phyloP scores from a whole-genome alignment of 2,888 invertebrate genomes.

The Meghimatium bilineatum region DNA sequence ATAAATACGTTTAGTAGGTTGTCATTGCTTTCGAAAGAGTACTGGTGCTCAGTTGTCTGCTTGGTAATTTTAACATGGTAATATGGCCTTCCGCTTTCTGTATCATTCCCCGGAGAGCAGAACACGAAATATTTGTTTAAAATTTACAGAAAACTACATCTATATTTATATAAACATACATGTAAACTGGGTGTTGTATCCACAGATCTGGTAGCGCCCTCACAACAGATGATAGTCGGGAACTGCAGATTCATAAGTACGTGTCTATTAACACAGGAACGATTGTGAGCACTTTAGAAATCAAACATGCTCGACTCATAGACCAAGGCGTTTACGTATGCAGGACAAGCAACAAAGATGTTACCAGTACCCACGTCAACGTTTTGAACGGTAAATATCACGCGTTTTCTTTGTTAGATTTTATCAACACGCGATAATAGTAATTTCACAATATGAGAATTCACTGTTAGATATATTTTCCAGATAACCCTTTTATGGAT shows the following conservation, averaged over 20 bases:
- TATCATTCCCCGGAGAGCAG: too few relatives aligned
- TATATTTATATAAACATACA: background rate
- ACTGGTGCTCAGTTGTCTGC: too few relatives aligned
- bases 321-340: slow-evolving; percentile 66
- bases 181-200: background rate
- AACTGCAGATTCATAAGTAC: slow-evolving; percentile 52
- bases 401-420: background rate
- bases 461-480: too few relatives aligned
- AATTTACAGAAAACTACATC: too few relatives aligned
- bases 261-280: slow-evolving; percentile 61
- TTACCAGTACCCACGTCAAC: slow-evolving; percentile 61
- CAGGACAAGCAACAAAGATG: slow-evolving; percentile 61
- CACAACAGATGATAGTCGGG: slow-evolving; percentile 50
- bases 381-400: slow-evolving; percentile 60
- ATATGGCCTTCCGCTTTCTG: too few relatives aligned
- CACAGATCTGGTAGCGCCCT: slow-evolving; percentile 51
- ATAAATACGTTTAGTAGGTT: too few relatives aligned
- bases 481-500: too few relatives aligned
- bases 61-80: too few relatives aligned
- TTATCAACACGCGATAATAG: too few relatives aligned
- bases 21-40: too few relatives aligned
- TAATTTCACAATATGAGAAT: too few relatives aligned
- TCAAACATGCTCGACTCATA: slow-evolving; percentile 55
- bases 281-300: slow-evolving; percentile 63
- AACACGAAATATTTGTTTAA: too few relatives aligned